phyloP scores from a whole-genome alignment of 2,888 invertebrate genomes.

The Lycocerus yunnanus region DNA sequence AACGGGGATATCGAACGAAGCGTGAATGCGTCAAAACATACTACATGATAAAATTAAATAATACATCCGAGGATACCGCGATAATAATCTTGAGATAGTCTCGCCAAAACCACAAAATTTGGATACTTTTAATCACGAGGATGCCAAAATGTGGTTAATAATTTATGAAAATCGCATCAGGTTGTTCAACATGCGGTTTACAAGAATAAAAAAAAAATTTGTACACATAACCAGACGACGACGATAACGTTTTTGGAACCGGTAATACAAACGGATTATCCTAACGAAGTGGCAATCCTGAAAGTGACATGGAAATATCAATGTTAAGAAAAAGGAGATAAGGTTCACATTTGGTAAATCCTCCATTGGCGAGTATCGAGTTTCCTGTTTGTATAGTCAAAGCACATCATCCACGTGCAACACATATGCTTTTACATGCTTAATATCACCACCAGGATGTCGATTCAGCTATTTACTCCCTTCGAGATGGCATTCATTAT shows the following conservation, averaged over 20 bases:
- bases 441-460: conserved; percentile 5
- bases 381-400: conserved; percentile 36
- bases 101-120: not conserved
- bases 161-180: not conserved
- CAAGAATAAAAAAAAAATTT: not conserved
- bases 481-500: not conserved
- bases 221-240: not conserved
- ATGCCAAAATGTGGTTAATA: not conserved
- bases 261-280: conserved; percentile 25
- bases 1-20: conserved; percentile 2
- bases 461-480: not conserved
- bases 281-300: conserved; percentile 30
- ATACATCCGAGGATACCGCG: not conserved
- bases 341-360: conserved; percentile 17
- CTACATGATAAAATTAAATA: too few relatives aligned
- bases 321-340: conserved; percentile 14
- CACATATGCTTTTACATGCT: conserved; percentile 33
- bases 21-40: not conserved
- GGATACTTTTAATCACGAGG: not conserved
- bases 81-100: not conserved
- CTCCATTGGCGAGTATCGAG: conserved; percentile 17
- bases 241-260: conserved; percentile 28
- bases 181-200: not conserved
- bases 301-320: conserved; percentile 1
- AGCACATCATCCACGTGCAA: conserved; percentile 37